A percentile compares a stretch with the other conserved stretches of the same genome.
Conservation (phyloP, 64 coral and sea anemone genomes). For the Platygyra sinensis region DNA sequence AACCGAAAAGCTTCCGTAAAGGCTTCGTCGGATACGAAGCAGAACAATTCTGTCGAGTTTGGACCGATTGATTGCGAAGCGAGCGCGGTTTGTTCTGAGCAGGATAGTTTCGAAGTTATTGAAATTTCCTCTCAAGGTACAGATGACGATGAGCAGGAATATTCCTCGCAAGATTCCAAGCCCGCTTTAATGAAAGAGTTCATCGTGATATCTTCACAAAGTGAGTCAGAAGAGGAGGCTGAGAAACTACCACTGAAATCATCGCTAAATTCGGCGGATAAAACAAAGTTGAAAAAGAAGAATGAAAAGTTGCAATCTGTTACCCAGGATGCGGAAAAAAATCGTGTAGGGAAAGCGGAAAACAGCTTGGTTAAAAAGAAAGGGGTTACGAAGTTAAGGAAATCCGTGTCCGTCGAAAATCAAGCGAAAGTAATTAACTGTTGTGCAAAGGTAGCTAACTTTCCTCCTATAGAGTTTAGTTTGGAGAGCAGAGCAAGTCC, state of each 20-base stretch:
- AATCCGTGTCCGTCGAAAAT: not conserved
- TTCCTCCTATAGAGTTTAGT: not conserved
- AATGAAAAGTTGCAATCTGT: not conserved
- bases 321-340: not conserved
- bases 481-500: not conserved
- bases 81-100: not conserved
- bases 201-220: slow-evolving; percentile 22
- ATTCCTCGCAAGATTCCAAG: not conserved
- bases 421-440: not conserved
- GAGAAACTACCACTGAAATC: not conserved
- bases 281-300: not conserved
- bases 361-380: not conserved
- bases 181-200: not conserved
- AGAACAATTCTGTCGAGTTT: not conserved
- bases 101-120: slow-evolving; percentile 29
- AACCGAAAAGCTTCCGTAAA: not conserved
- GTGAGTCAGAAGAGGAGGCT: not conserved
- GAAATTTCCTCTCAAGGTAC: slow-evolving; percentile 33
- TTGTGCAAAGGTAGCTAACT: not conserved
- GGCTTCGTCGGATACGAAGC: not conserved
- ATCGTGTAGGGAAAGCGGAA: not conserved
- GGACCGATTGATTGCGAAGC: not conserved
- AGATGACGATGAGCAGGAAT: not conserved
- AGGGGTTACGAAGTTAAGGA: not conserved
- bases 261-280: not conserved